Evolutionary conservation across 2,888 invertebrate genomes (phyloP).

Genomic region (Pyrochroa serraticornis): DNA sequence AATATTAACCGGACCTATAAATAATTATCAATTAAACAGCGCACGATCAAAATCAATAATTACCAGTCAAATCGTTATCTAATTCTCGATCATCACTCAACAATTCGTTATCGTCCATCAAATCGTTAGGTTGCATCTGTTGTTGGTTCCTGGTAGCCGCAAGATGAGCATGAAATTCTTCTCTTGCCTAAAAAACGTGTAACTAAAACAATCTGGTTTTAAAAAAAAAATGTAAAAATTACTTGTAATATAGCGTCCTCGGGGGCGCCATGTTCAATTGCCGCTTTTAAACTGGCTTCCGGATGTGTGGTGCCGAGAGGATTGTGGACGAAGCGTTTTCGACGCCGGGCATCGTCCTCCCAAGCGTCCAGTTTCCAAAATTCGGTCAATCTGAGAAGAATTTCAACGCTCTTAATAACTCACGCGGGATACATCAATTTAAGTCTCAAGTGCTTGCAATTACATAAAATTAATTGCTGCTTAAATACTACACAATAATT

Average conservation of each 20-base stretch:
- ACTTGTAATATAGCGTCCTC: slow-evolving; percentile 93
- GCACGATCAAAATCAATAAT: slow-evolving; percentile 27
- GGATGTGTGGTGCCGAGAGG: slow-evolving; percentile 91
- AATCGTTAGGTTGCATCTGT: slow-evolving; percentile 78
- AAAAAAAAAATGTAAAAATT: slow-evolving; percentile 1
- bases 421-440: too few species aligned
- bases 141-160: slow-evolving; percentile 76
- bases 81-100: slow-evolving; percentile 88
- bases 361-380: slow-evolving; percentile 98
- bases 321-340: slow-evolving; percentile 95
- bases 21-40: slow-evolving; percentile 1
- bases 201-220: not conserved
- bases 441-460: not conserved
- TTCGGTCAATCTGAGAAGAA: slow-evolving; percentile 55
- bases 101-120: slow-evolving; percentile 93
- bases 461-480: slow-evolving; percentile 1
- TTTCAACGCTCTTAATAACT: not conserved
- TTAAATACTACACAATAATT: not conserved
- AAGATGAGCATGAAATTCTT: slow-evolving; percentile 92
- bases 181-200: slow-evolving; percentile 70
- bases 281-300: slow-evolving; percentile 84
- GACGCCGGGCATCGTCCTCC: slow-evolving; percentile 97
- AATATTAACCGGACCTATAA: slow-evolving; percentile 85
- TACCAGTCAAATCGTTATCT: slow-evolving; percentile 84
- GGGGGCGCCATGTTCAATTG: slow-evolving; percentile 81